These are phyloP conservation scores for Mormoops blainvillei DNA, from an alignment of 2,113 vertebrate species.

Conservation along the genomic window DNA sequence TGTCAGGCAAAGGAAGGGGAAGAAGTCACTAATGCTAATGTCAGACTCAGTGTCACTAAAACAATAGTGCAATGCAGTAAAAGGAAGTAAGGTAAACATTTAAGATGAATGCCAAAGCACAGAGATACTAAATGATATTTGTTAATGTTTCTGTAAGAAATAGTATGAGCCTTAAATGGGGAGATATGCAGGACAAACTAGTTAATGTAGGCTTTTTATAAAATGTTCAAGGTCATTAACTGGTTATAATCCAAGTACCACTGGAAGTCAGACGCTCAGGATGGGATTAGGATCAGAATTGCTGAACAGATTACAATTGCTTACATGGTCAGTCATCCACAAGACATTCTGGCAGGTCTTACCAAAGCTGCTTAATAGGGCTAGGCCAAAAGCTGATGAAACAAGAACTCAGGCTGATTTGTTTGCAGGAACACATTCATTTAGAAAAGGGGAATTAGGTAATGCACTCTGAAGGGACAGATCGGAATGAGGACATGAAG, in stretches of 20 bases:
- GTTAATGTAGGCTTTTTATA: not conserved
- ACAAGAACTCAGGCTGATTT: not conserved
- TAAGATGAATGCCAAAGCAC: not conserved
- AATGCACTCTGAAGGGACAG: not conserved
- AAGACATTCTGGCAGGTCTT: conserved; percentile 34
- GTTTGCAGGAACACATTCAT: not conserved
- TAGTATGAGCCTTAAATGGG: not conserved
- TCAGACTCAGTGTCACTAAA: not conserved
- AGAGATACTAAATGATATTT: not conserved
- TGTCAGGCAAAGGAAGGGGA: not conserved
- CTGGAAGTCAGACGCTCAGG: not conserved
- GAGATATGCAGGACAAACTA: not conserved
- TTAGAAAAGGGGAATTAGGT: not conserved
- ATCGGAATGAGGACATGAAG: conserved; percentile 7
- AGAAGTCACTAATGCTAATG: not conserved
- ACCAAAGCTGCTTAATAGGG: conserved; percentile 35
- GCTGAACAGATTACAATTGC: conserved; percentile 38
- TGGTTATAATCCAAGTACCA: conserved; percentile 17
- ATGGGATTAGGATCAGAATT: conserved; percentile 35
- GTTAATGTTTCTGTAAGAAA: not conserved
- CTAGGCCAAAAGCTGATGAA: conserved; percentile 12
- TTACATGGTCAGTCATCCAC: conserved; percentile 23
- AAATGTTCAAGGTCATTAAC: not conserved
- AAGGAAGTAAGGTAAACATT: not conserved
- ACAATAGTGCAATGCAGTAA: not conserved